Conservation (phyloP, 2,797 vertebrate species). For the Pipistrellus pygmaeus region DNA sequence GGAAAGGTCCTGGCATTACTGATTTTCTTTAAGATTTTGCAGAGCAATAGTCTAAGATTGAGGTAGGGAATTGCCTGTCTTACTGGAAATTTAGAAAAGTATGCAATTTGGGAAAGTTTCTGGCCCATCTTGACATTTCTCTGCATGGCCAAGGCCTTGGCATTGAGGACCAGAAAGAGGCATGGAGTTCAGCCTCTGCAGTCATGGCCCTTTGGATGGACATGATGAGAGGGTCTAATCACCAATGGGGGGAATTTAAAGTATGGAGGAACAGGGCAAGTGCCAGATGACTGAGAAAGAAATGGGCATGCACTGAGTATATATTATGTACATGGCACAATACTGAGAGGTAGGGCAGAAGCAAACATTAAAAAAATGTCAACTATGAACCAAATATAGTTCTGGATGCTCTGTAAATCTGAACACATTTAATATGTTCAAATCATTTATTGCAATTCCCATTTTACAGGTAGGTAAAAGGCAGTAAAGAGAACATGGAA, state of each 20-base stretch:
- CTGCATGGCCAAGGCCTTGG: background rate
- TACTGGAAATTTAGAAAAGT: constrained; percentile 61
- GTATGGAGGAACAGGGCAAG: background rate
- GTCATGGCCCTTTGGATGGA: constrained; percentile 11
- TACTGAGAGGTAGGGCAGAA: background rate
- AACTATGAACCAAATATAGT: background rate
- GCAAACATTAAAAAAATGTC: background rate
- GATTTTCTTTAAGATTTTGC: constrained; percentile 55
- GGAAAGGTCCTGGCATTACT: constrained; percentile 28
- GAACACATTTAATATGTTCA: background rate
- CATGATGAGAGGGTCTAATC: constrained; percentile 5
- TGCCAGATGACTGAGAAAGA: background rate
- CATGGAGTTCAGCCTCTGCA: background rate
- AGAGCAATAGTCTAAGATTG: constrained; percentile 15
- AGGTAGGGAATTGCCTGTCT: constrained; percentile 36
- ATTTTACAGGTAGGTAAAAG: constrained; percentile 37
- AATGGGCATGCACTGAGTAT: background rate
- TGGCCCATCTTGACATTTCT: constrained; percentile 46
- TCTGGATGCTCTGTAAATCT: background rate
- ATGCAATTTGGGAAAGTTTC: constrained; percentile 53
- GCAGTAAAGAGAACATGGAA: background rate
- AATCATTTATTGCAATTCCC: background rate
- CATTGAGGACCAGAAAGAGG: background rate
- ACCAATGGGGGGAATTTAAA: background rate
- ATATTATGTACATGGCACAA: background rate